Evolutionary conservation across 2,113 vertebrate species (phyloP).

Genomic region (Canis aureus): DNA sequence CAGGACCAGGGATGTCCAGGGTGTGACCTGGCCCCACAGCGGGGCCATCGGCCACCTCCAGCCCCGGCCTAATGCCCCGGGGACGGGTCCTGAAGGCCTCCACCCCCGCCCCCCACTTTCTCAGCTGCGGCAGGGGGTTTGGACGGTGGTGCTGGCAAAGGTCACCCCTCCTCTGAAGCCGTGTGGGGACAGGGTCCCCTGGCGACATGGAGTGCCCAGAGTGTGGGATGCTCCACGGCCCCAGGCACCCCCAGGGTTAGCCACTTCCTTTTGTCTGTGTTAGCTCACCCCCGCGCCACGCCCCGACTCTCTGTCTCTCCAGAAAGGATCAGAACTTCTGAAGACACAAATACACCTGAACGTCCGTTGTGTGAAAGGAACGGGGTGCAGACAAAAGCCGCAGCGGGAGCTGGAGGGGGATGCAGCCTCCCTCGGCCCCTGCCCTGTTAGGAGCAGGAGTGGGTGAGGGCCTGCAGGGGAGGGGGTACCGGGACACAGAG

Average conservation of each 20-base stretch:
- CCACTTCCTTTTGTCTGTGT: fast-evolving
- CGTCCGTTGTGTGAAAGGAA: fast-evolving
- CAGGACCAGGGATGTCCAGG: not conserved
- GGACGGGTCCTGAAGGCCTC: not conserved
- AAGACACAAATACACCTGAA: not conserved
- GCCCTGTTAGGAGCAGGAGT: not conserved
- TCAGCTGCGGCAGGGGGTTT: fast-evolving
- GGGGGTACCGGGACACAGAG: fast-evolving
- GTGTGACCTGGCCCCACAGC: fast-evolving
- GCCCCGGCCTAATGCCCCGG: fast-evolving
- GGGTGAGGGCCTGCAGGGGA: fast-evolving
- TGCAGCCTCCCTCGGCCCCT: fast-evolving
- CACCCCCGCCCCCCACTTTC: not conserved
- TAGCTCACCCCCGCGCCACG: too few relatives aligned
- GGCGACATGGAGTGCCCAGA: fast-evolving
- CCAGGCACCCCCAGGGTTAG: fast-evolving
- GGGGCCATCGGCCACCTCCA: too few relatives aligned
- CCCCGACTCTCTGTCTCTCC: not conserved
- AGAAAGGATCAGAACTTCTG: not conserved
- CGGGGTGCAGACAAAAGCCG: too few relatives aligned
- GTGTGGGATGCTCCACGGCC: fast-evolving
- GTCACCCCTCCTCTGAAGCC: not conserved
- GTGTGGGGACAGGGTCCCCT: fast-evolving
- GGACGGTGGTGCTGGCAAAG: not conserved
- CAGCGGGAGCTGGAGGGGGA: not conserved